Percentiles rank a stretch among this genome's conserved stretches.
phyloP scores from a whole-genome alignment of 2,888 invertebrate genomes.

The Callyntrura sp. region DNA sequence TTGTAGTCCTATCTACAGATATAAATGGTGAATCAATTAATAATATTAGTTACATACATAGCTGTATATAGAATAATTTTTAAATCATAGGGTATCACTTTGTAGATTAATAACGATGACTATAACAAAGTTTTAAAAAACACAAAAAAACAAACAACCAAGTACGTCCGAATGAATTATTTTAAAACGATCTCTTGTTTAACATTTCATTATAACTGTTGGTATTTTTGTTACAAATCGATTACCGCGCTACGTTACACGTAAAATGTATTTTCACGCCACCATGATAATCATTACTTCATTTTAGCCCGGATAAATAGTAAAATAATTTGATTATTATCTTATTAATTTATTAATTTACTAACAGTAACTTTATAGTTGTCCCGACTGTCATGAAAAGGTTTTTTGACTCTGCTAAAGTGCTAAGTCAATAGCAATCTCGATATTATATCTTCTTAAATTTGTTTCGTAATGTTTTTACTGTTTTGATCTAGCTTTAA shows the following conservation, averaged over 20 bases:
- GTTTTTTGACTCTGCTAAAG: neutral
- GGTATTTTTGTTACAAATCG: neutral
- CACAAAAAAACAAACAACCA: too few relatives aligned
- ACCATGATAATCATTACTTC: neutral
- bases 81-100: too few relatives aligned
- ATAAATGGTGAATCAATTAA: neutral
- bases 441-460: neutral
- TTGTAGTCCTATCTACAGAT: neutral
- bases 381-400: neutral
- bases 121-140: too few relatives aligned
- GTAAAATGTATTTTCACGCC: too few relatives aligned
- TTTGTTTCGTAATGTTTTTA: neutral
- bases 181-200: too few relatives aligned
- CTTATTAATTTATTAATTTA: neutral
- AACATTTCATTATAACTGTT: neutral
- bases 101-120: too few relatives aligned
- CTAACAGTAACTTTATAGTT: neutral
- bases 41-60: neutral
- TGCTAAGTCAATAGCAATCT: neutral
- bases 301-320: neutral
- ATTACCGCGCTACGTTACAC: too few relatives aligned
- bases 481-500: neutral
- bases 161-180: too few relatives aligned
- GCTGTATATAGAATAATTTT: too few relatives aligned
- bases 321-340: slow-evolving; percentile 31